phyloP scores from a whole-genome alignment of 2,113 vertebrate species.

The Dinomys branickii region DNA sequence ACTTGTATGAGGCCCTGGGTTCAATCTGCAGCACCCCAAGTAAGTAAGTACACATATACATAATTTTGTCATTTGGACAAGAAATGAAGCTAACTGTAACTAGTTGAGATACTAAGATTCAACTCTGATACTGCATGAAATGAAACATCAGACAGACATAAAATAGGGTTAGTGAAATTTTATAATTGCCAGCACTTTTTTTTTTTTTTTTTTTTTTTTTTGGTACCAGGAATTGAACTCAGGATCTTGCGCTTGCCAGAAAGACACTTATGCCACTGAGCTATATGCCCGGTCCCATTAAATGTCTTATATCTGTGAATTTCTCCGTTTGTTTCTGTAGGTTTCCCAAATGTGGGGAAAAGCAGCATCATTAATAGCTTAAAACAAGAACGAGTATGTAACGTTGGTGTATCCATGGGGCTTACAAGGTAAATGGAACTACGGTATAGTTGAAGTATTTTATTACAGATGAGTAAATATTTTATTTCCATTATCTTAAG shows the following conservation, averaged over 20 bases:
- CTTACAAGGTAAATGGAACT: constrained; percentile 91
- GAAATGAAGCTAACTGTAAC: constrained; percentile 81
- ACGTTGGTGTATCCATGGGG: constrained; percentile 90
- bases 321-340: constrained; percentile 80
- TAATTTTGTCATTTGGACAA: constrained; percentile 69
- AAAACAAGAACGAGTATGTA: constrained; percentile 90
- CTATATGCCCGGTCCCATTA: too few species aligned
- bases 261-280: too few species aligned
- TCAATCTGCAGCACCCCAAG: not conserved
- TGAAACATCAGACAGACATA: constrained; percentile 23
- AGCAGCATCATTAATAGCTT: constrained; percentile 98
- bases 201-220: too few species aligned
- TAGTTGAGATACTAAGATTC: constrained; percentile 85
- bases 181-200: not conserved
- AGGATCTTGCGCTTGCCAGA: too few species aligned
- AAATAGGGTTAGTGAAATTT: not conserved
- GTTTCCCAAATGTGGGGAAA: constrained; percentile 98
- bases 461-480: not conserved
- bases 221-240: too few species aligned
- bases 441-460: not conserved
- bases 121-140: constrained; percentile 84
- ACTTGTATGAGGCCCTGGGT: not conserved
- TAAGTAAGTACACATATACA: not conserved
- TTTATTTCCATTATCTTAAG: constrained; percentile 2
- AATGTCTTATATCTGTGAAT: not conserved